Conservation (phyloP, 2,113 vertebrate species). For the Zootoca vivipara region DNA sequence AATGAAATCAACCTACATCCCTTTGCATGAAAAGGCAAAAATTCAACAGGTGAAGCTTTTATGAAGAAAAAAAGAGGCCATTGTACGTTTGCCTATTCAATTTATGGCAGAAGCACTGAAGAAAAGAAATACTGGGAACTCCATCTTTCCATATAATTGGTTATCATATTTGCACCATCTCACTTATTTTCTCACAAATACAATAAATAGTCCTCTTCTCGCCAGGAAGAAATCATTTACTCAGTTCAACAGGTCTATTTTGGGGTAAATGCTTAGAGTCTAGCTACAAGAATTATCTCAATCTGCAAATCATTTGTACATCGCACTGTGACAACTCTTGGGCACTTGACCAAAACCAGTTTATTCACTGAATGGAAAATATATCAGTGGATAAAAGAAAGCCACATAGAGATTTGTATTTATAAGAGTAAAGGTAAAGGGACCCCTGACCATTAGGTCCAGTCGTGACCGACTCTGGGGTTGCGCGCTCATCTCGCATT, state of each 20-base stretch:
- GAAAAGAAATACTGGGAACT: background rate
- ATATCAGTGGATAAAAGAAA: background rate
- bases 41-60: background rate
- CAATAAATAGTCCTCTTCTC: background rate
- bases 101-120: background rate
- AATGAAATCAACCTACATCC: background rate
- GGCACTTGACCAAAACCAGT: background rate
- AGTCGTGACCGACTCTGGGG: too few species aligned
- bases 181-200: background rate
- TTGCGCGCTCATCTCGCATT: too few species aligned
- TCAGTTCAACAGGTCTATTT: background rate
- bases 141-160: background rate
- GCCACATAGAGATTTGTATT: background rate
- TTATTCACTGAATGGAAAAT: background rate
- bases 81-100: background rate
- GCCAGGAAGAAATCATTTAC: background rate
- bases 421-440: too few species aligned
- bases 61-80: background rate
- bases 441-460: too few species aligned
- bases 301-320: constrained; percentile 37
- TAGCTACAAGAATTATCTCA: constrained; percentile 4
- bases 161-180: background rate
- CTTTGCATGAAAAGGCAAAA: background rate
- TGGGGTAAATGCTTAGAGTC: background rate
- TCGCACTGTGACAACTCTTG: background rate